Percentiles rank a stretch among this genome's conserved stretches.
These are phyloP conservation scores for Pseudolycoriella hygida DNA, from an alignment of 2,888 invertebrate genomes.

Conservation along the genomic window DNA sequence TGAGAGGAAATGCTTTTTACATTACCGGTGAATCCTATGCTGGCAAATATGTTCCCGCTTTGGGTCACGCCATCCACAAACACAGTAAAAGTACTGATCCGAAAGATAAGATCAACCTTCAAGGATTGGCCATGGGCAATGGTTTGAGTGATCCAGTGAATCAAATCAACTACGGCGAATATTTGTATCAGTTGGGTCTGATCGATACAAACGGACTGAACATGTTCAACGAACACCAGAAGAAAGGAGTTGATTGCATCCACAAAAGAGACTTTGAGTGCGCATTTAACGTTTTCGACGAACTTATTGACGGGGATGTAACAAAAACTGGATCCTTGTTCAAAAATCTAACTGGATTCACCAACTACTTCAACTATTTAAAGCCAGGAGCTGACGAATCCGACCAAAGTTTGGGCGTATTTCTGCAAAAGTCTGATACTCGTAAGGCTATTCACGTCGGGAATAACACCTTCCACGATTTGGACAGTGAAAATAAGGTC, in stretches of 20 bases:
- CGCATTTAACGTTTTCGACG: conserved; percentile 49
- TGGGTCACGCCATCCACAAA: conserved; percentile 52
- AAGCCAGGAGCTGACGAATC: conserved; percentile 39
- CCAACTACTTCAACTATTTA: conserved; percentile 56
- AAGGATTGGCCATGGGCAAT: conserved; percentile 48
- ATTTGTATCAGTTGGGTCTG: conserved; percentile 60
- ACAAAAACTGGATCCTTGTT: conserved; percentile 40
- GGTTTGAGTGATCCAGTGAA: conserved; percentile 63
- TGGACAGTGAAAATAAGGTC: conserved; percentile 31
- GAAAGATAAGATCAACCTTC: conserved; percentile 23
- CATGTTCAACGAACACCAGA: conserved; percentile 38
- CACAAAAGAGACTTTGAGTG: conserved; percentile 38
- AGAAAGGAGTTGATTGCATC: conserved; percentile 39
- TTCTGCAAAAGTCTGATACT: conserved; percentile 43
- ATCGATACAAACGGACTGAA: conserved; percentile 19
- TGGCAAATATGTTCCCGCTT: conserved; percentile 60
- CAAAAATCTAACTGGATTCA: conserved; percentile 53
- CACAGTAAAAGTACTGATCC: conserved; percentile 36
- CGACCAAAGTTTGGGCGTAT: conserved; percentile 40
- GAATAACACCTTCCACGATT: conserved; percentile 41
- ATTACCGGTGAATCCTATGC: conserved; percentile 82
- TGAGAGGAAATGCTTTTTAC: conserved; percentile 59
- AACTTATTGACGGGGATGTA: conserved; percentile 46
- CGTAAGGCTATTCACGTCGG: conserved; percentile 65
- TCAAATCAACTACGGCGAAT: conserved; percentile 60